These are phyloP conservation scores for Diplosoma virens DNA, from an alignment of 23 tunicate species.

Conservation along the genomic window DNA sequence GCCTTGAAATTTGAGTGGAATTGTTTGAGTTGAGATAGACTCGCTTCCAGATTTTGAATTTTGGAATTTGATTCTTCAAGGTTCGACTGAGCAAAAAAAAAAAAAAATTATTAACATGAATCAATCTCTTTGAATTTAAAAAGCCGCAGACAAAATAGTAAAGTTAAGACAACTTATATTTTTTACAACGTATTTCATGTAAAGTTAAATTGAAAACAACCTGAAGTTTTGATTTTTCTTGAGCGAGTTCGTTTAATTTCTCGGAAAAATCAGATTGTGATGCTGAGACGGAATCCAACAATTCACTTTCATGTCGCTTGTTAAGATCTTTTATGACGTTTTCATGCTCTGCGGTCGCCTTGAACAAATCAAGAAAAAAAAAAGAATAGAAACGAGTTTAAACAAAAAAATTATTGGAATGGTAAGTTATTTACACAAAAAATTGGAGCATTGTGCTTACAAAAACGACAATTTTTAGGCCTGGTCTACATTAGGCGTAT, in stretches of 20 bases:
- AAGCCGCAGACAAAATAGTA: neutral
- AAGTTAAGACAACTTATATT: neutral
- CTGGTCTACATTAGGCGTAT: neutral
- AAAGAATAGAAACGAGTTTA: neutral
- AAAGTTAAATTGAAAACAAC: neutral
- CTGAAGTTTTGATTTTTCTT: conserved; percentile 6
- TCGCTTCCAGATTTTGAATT: neutral
- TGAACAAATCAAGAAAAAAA: neutral
- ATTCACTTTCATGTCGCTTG: conserved; percentile 2
- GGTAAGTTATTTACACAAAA: too few relatives aligned
- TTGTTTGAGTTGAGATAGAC: neutral
- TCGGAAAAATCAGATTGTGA: conserved; percentile 13
- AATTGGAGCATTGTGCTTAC: too few relatives aligned
- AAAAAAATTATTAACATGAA: neutral
- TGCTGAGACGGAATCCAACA: neutral
- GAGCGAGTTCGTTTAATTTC: neutral
- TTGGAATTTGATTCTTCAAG: neutral
- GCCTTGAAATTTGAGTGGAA: neutral
- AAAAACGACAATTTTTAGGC: too few relatives aligned
- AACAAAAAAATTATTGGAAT: too few relatives aligned
- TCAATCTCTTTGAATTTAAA: neutral
- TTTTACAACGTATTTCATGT: neutral
- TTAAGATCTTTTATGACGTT: neutral
- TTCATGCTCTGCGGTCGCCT: conserved; percentile 3
- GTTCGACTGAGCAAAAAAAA: neutral